Base-by-base conservation (phyloP, 2,797 vertebrate genomes). In the Momotus momota region DNA sequence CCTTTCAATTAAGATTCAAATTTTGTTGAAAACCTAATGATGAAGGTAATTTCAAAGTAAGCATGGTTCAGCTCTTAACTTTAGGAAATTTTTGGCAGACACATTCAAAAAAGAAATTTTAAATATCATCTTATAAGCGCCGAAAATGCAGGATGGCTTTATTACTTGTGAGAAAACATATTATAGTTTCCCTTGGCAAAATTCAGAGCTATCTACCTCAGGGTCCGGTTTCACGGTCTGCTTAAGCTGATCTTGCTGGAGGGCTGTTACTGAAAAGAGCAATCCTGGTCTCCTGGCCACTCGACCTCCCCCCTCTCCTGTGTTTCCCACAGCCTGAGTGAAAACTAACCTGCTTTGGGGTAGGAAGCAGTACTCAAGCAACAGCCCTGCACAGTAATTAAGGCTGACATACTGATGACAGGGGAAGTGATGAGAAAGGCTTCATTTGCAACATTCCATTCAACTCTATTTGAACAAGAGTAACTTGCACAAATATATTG, bases 151-250 rank as follows among this genome's bases (percentile, higher is more conserved):
- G 27, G 9, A 21, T 84, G 54, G 13, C 35, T 66, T 80, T 75
- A 49, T 70, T 91, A 62, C 27, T 82, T 80, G 33, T 17, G 33
- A 86, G 52, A 83, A 91, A 89, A 77, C 10, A 48, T 14, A 7
- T n/a, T 48, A 8, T 7, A 41, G 21, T 55, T 85, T 87, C 57
- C 67, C 22, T 17, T 48, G 45, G 72, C 49, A 88, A 45, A 81
- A 90, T 71, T 81, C 33, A 66, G 54, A 64, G 27, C 19, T 29
- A 5, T 2, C 35, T 55, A 23, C 75, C 95, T 73, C 27, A 11
- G 61, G 85, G 45, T 81, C 23, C 61, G n/a, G 75, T 91, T 93
- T 88, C 85, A 93, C 40, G 85, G 49, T 87, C 79, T 81, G 72
- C 61, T 91, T 77, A 52, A 80, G 52, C 69, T 93, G 67, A 38